Conservation (phyloP, 2,888 invertebrate species). For the Eilema griseolum region DNA sequence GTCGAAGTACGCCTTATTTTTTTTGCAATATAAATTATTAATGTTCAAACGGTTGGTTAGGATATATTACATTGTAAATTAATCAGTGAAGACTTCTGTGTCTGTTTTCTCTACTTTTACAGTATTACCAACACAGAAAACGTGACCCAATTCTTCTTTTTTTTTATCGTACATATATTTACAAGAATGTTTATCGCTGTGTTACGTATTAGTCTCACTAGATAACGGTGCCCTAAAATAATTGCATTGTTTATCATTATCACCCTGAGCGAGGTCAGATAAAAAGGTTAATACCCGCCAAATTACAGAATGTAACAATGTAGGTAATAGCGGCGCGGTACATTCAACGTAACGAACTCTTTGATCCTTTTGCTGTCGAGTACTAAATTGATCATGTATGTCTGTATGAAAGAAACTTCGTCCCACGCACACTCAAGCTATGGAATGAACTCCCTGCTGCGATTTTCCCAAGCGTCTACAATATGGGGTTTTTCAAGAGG, state of each 20-base stretch:
- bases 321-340: not conserved
- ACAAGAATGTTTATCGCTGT: not conserved
- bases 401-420: too few relatives aligned
- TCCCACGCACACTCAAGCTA: too few relatives aligned
- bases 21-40: too few relatives aligned
- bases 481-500: too few relatives aligned
- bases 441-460: too few relatives aligned
- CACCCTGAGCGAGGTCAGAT: not conserved
- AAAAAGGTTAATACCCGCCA: not conserved
- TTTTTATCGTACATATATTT: not conserved
- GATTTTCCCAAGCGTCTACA: too few relatives aligned
- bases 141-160: not conserved
- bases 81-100: not conserved
- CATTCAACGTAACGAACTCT: too few relatives aligned
- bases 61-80: too few relatives aligned
- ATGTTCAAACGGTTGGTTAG: too few relatives aligned
- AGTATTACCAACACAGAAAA: not conserved
- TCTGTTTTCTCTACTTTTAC: not conserved
- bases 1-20: too few relatives aligned
- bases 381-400: too few relatives aligned
- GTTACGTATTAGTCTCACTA: not conserved
- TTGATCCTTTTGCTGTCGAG: too few relatives aligned
- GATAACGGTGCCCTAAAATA: slow-evolving; percentile 3
- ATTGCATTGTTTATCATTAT: not conserved
- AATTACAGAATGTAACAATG: not conserved